Conservation (phyloP, 2,888 invertebrate genomes). For the Limnephilus rhombicus region DNA sequence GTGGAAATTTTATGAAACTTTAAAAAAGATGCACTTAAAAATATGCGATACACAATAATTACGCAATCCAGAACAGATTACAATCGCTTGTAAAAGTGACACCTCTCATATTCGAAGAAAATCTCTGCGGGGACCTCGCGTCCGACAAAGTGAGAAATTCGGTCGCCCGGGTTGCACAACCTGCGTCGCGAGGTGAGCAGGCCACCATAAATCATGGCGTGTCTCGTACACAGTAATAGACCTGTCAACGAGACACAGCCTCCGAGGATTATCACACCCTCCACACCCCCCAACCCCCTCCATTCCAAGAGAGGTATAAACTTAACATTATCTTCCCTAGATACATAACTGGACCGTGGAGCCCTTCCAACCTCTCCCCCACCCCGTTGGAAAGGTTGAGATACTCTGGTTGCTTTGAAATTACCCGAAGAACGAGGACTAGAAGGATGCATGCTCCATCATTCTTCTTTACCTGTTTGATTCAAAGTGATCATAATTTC, state of each 20-base stretch:
- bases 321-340: slow-evolving; percentile 41
- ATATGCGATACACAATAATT: background rate
- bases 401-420: slow-evolving; percentile 12
- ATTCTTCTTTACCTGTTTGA: background rate
- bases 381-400: background rate
- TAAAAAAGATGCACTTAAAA: background rate
- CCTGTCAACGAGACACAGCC: slow-evolving; percentile 63
- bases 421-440: background rate
- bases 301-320: slow-evolving; percentile 24
- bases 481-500: background rate
- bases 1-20: background rate
- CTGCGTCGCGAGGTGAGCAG: slow-evolving; percentile 42
- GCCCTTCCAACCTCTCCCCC: background rate
- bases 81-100: background rate
- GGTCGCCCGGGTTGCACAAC: slow-evolving; percentile 32
- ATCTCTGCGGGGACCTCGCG: background rate
- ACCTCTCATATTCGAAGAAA: slow-evolving; percentile 14
- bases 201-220: slow-evolving; percentile 64
- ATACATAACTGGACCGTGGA: slow-evolving; percentile 21
- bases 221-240: slow-evolving; percentile 65
- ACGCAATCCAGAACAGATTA: background rate
- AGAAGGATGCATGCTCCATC: background rate
- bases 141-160: background rate
- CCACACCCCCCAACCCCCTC: background rate
- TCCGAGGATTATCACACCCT: slow-evolving; percentile 58